Base-by-base conservation (phyloP, 37 sponge, comb jelly and placozoan species). In the Spongilla lacustris region DNA sequence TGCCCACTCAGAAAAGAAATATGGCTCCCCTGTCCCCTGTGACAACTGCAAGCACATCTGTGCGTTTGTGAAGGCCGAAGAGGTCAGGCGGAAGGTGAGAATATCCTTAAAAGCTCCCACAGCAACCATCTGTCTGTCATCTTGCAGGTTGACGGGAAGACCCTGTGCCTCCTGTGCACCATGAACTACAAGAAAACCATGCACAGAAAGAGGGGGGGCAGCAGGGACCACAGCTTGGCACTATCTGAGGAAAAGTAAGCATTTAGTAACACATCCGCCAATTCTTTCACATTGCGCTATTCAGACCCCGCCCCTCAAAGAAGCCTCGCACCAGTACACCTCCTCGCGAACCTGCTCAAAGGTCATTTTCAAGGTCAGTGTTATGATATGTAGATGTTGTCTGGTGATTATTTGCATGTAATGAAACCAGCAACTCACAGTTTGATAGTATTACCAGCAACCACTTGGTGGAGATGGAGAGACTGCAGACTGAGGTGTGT, bases 151-250 rank as follows among this genome's bases (percentile, higher is more conserved):
- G 89, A 88, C 69, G 96, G 93, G 26, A 81, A 91, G 81, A 86
- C 89, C 12, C 72, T 96, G 24, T 96, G 96, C 71, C 85, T 90
- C 0, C 48, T 96, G 36, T 96, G 96, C 48, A 96, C 96, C 38
- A 79, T 96, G 50, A 90, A 85, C 48, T 92, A 88, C 81, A 96
- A 93, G 84, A 96, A 93, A 81, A 84, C 89, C 19, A 80, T 76
- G 80, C 85, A 89, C 68, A 89, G 88, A 67, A 83, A 77, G 85
- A 87, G 83, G 72, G 72, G 49, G 22, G 30, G 79, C 12, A 68
- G 32, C 67, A 21, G 46, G 8, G 46, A 46, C 46, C 46, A 46
- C 8, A 46, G 46, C 46, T 46, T 46, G 46, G 8, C 46, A 46
- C 46, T 46, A 8, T 46, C 46, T 46, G 46, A 46, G 46, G 46